Conservation (phyloP, 2,797 vertebrate genomes). For the Sphenodon punctatus region DNA sequence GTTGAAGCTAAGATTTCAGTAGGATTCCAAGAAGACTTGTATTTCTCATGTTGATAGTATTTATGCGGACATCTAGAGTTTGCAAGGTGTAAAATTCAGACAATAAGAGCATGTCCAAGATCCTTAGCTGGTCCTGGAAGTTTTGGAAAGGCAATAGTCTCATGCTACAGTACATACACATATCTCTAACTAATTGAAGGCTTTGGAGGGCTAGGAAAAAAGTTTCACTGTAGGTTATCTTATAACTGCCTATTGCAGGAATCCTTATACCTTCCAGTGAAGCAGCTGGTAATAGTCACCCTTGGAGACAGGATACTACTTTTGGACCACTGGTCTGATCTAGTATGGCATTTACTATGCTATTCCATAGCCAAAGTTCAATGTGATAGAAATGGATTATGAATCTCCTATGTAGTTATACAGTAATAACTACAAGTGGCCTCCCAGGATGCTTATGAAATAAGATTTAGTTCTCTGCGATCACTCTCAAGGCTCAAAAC, state of each 20-base stretch:
- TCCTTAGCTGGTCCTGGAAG: no score
- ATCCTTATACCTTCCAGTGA: background rate
- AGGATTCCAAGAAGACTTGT: no score
- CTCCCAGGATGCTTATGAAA: conserved; percentile 48
- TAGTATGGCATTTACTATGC: background rate
- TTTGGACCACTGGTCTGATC: background rate
- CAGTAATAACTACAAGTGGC: conserved; percentile 51
- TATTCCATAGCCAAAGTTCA: background rate
- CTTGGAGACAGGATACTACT: background rate
- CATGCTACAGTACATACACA: background rate
- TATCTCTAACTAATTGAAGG: background rate
- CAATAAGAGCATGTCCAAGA: no score
- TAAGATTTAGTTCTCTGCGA: conserved; percentile 60
- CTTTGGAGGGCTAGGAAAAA: background rate
- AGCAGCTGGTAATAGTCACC: background rate
- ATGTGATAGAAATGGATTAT: conserved; percentile 41
- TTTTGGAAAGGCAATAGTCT: background rate
- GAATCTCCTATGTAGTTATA: conserved; percentile 41
- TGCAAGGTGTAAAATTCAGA: no score
- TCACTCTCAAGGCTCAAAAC: conserved; percentile 32
- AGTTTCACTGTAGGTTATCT: no score
- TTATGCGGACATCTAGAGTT: no score
- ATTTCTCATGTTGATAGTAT: no score
- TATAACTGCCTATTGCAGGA: background rate
- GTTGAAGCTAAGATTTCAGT: no score